phyloP scores from a whole-genome alignment of 2,113 vertebrate species.

The Epinephelus moara region DNA sequence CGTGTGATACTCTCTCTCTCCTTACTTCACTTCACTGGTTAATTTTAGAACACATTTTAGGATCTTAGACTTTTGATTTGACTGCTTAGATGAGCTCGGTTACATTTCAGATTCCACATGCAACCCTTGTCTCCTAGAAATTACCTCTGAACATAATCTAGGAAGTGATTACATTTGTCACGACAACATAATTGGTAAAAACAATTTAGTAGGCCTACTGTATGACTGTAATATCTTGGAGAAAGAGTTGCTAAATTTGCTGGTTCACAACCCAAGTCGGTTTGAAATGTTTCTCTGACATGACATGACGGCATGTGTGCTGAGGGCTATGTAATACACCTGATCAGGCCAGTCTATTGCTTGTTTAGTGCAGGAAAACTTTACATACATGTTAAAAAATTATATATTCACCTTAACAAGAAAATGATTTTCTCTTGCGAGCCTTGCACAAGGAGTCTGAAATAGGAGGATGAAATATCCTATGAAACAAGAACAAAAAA shows the following conservation, averaged over 20 bases:
- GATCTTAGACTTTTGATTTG: neutral
- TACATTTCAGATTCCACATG: neutral
- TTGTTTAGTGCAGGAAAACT: too few relatives aligned
- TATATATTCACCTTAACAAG: neutral
- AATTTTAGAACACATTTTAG: neutral
- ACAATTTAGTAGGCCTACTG: neutral
- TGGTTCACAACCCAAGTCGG: neutral
- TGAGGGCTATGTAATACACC: neutral
- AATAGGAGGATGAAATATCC: too few relatives aligned
- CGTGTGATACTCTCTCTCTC: neutral
- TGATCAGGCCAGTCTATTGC: neutral
- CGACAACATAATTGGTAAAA: neutral
- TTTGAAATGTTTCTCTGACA: neutral
- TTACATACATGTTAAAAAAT: too few relatives aligned
- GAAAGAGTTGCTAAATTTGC: neutral
- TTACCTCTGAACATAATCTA: neutral
- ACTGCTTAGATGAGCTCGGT: neutral
- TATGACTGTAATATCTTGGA: neutral
- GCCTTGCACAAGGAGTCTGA: neutral
- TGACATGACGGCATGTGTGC: neutral
- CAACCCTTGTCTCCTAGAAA: neutral
- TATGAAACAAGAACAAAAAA: too few relatives aligned
- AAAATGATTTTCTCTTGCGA: neutral
- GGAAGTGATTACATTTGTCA: neutral
- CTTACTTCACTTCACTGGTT: neutral